Evolutionary conservation across 2,888 invertebrate species (phyloP).

Genomic region (Eupithecia exiguata): DNA sequence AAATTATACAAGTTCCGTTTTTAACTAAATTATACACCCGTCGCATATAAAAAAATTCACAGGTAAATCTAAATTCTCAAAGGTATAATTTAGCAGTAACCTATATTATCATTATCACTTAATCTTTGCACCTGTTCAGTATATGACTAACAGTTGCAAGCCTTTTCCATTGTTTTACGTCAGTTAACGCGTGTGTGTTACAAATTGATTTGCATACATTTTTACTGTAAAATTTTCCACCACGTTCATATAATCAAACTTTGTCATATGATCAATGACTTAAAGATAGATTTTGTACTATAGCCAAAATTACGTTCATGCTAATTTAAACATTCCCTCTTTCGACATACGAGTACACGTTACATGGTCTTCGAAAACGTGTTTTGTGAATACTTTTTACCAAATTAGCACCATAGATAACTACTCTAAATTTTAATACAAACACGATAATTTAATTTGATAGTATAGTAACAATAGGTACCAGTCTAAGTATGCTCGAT

Average conservation of each 20-base stretch:
- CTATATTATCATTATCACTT: background rate
- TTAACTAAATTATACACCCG: too few species aligned
- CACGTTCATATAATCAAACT: background rate
- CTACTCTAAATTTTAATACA: background rate
- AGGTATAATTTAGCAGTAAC: background rate
- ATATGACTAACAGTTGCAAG: background rate
- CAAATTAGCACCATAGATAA: background rate
- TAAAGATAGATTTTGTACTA: background rate
- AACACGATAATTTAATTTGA: slow-evolving; percentile 6
- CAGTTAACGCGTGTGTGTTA: background rate
- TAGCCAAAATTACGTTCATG: background rate
- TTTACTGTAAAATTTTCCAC: slow-evolving; percentile 10
- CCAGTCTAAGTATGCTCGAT: background rate
- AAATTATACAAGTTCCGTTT: too few species aligned
- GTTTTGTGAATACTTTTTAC: background rate
- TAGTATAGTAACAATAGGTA: background rate
- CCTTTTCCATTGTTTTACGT: slow-evolving; percentile 13
- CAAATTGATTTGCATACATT: background rate
- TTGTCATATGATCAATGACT: slow-evolving; percentile 8
- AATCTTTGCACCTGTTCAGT: background rate
- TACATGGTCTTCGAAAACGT: background rate
- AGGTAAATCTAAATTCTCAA: too few species aligned
- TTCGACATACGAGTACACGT: background rate
- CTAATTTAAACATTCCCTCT: background rate
- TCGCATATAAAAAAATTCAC: too few species aligned